Base-by-base conservation (phyloP, 1,140 invertebrate genomes). In the Neelides sp. region DNA sequence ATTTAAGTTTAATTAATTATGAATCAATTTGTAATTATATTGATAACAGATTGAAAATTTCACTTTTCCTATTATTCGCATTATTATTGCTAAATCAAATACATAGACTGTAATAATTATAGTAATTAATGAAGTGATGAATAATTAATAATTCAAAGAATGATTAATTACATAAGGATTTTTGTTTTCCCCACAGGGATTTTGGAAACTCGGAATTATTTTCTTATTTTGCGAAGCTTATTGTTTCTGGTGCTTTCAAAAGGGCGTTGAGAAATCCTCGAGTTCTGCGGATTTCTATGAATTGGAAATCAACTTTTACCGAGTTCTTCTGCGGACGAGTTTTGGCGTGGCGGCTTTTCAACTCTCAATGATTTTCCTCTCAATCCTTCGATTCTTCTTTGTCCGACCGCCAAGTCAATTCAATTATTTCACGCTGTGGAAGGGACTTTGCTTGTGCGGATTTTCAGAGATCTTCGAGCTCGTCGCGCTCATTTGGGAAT, bases 151-250 rank as follows among this genome's bases (percentile, higher is more conserved):
- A n/a, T n/a, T n/a, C n/a, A n/a, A n/a, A n/a, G n/a, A n/a, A n/a
- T n/a, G n/a, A n/a, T n/a, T n/a, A n/a, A n/a, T n/a, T n/a, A n/a
- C n/a, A n/a, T 43, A 8, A 13, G 4, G 44, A 44, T 49, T 36
- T 46, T 20, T 52, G 20, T 48, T 44, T 13, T 13, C 7, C 37
- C 5, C 39, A 8, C 20, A 59, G 57, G 30, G 28, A 1, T 59
- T 49, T 39, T 59, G 57, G 57, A 59, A 59, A 36, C 36, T 59
- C 3, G 57, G 52, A 1, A 39, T 59, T 28, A 44, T 59, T 3
- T 59, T 55, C 28, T 34, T 54, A 1, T 59, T 59, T 39, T 55
- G 52, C 40, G 57, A 59, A 49, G 52, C 57, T 0, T 59, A 59
- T 26, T 59, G 57, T 26, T 26, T 15, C 23, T 59, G 57, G 57